Evolutionary conservation across 2,888 invertebrate species (phyloP).

Genomic region (Mythimna pallens): DNA sequence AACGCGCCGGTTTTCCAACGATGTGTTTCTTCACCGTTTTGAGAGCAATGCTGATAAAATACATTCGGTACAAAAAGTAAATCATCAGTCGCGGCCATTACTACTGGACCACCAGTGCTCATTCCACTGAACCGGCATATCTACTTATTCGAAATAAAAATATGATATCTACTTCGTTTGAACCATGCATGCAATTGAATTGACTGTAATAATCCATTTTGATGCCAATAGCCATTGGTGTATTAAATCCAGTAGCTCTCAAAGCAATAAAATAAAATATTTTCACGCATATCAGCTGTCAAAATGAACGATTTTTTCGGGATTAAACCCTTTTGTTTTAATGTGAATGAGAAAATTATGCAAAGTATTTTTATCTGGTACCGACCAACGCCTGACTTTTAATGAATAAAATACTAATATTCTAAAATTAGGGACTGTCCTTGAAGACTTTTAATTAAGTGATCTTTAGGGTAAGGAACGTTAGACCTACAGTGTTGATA

Average conservation of each 20-base stretch:
- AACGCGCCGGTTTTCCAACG: too few species aligned
- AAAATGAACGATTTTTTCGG: constrained; percentile 52
- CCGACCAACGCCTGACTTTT: constrained; percentile 13
- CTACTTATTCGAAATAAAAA: not conserved
- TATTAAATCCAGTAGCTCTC: constrained; percentile 48
- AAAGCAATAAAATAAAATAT: constrained; percentile 54
- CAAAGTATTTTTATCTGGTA: constrained; percentile 60
- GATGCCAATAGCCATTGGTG: constrained; percentile 36
- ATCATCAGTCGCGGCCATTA: too few species aligned
- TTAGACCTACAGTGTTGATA: not conserved
- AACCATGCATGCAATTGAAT: constrained; percentile 26
- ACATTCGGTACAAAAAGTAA: too few species aligned
- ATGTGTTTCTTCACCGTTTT: too few species aligned
- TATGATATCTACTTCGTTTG: constrained; percentile 16
- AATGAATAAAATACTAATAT: constrained; percentile 42
- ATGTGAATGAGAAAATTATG: constrained; percentile 64
- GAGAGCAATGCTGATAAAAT: too few species aligned
- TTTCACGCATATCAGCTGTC: constrained; percentile 52
- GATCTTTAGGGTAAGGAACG: not conserved
- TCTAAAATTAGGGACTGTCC: constrained; percentile 10
- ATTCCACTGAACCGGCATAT: too few species aligned
- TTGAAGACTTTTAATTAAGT: constrained; percentile 25
- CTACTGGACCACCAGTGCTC: too few species aligned
- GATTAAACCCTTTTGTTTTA: constrained; percentile 59
- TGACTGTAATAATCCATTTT: constrained; percentile 35